A percentile compares a stretch with the other conserved stretches of the same genome.
phyloP scores from a whole-genome alignment of 1,140 invertebrate species.

The Coptotermes formosanus region DNA sequence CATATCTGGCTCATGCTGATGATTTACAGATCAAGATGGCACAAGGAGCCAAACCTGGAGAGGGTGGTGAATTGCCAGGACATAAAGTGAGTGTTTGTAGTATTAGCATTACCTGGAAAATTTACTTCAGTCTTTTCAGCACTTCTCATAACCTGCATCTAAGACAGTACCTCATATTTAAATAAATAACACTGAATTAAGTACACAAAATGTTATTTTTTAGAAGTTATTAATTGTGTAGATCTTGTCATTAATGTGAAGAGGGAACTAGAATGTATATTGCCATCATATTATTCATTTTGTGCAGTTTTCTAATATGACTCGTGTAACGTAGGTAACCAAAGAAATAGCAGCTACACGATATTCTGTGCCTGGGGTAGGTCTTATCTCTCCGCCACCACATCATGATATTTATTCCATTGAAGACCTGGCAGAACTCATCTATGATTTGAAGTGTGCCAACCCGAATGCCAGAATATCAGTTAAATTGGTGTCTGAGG shows the following conservation, averaged over 20 bases:
- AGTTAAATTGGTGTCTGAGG: conserved; percentile 97
- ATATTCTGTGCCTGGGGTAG: conserved; percentile 96
- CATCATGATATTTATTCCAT: conserved; percentile 99
- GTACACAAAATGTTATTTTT: no score
- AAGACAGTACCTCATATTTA: background rate
- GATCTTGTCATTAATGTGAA: no score
- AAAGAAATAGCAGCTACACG: conserved; percentile 93
- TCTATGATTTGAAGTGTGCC: conserved; percentile 97
- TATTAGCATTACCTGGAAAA: conserved; percentile 15
- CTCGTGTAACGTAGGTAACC: conserved; percentile 49
- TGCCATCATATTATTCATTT: background rate
- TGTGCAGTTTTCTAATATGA: background rate
- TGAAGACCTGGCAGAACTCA: conserved; percentile 97
- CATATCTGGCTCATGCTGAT: conserved; percentile 94
- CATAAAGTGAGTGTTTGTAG: conserved; percentile 57
- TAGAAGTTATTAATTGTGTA: no score
- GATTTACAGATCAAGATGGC: conserved; percentile 98
- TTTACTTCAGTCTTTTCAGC: conserved; percentile 20
- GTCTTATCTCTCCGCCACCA: conserved; percentile 96
- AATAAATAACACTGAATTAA: background rate
- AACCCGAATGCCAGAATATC: conserved; percentile 95
- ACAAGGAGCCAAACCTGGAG: conserved; percentile 96
- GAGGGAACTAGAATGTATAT: no score
- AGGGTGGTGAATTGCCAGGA: conserved; percentile 91
- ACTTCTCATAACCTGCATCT: conserved; percentile 28